These are phyloP conservation scores for Empidonax alnorum DNA, from an alignment of 2,113 vertebrate species.

Conservation along the genomic window DNA sequence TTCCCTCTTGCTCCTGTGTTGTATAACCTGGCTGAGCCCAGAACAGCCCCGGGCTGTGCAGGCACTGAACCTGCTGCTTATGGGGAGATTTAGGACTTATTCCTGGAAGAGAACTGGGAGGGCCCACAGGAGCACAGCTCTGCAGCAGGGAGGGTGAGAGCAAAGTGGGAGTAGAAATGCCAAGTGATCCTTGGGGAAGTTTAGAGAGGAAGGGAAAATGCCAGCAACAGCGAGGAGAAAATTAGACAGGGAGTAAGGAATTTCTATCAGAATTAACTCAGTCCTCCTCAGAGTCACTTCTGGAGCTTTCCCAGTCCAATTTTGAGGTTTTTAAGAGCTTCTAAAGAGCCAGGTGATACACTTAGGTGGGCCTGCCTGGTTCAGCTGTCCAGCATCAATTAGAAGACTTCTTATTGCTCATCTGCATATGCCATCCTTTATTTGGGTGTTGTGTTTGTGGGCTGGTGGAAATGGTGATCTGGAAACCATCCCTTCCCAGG, in stretches of 20 bases:
- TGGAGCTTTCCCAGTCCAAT: background rate
- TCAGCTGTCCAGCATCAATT: background rate
- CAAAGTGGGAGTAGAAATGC: background rate
- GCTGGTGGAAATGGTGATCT: background rate
- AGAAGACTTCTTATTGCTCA: background rate
- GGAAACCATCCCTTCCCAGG: too few relatives aligned
- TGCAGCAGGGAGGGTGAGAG: background rate
- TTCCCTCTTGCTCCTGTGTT: background rate
- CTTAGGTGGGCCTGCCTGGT: background rate
- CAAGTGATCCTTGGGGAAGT: background rate
- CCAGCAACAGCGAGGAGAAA: background rate
- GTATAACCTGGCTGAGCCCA: fast-evolving
- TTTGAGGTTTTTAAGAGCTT: background rate
- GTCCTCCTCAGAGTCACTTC: background rate
- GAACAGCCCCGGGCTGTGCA: fast-evolving
- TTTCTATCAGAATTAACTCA: background rate
- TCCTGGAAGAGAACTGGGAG: background rate
- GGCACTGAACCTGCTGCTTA: fast-evolving
- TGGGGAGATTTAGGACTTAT: fast-evolving
- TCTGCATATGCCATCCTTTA: background rate
- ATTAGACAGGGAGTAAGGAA: background rate
- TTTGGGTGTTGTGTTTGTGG: too few relatives aligned
- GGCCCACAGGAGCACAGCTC: background rate
- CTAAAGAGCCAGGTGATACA: background rate
- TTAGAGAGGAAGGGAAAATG: background rate